Base-by-base conservation (phyloP, 2,113 vertebrate genomes). In the Pseudorhombus dupliciocellatus region DNA sequence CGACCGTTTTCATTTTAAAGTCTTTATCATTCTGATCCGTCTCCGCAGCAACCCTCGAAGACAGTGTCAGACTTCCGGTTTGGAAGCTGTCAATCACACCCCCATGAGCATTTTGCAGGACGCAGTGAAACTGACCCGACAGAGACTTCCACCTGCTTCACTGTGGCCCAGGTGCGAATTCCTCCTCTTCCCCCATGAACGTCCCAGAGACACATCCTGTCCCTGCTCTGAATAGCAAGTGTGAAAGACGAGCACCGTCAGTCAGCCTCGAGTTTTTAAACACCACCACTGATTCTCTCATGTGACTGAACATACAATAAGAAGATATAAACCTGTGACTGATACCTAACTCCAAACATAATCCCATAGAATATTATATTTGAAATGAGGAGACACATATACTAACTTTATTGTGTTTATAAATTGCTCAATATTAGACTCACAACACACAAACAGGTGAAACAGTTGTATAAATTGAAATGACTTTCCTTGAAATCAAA, bases 131-230 rank as follows among this genome's bases (percentile, higher is more conserved):
- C 68, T 25, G 68, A 71, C 56, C 66, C 66, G 82, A 76, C 84
- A 73, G 21, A 64, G 61, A 52, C 52, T 71, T 70, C 25, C 86
- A 85, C 84, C 75, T 87, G 68, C 74, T 73, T 84, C 69, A 84
- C 66, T 70, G 79, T 58, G 54, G 65, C 57, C 83, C 86, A 89
- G 80, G 87, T 87, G 88, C 75, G 53, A 70, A 84, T 79, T 80
- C 77, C 59, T 77, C 59, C 5, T 20, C 61, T 42, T 54, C 75
- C 63, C 73, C 56, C 69, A 75, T 46, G 42, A 18, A 18, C 82
- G 8, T 54, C 40, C 1, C 22, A 67, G 64, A 42, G n/a, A 37
- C 73, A 30, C 73, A 54, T 66, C 63, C 52, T 57, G 14, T 21
- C 21, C 56, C 71, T 59, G 52, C 30, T 50, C 25, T 24, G 42